Percentiles rank a stretch among this genome's conserved stretches.
Evolutionary conservation across 2,888 invertebrate genomes (phyloP).

Genomic region (Bursaphelenchus okinawaensis): DNA sequence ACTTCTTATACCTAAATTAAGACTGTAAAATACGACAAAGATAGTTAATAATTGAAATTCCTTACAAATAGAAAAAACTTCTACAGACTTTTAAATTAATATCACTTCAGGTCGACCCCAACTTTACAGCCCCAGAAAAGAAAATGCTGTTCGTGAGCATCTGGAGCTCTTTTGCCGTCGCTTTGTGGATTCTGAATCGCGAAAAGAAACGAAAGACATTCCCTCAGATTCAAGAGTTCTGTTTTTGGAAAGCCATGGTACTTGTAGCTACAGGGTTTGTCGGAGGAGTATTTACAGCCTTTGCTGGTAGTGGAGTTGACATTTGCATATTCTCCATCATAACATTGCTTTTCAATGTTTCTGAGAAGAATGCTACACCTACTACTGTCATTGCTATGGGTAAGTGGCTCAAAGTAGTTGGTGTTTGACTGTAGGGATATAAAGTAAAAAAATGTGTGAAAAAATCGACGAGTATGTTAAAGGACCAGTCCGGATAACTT

Average conservation of each 20-base stretch:
- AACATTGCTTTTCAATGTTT: constrained; percentile 45
- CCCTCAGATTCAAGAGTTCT: constrained; percentile 36
- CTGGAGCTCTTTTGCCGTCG: constrained; percentile 56
- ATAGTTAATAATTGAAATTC: no score
- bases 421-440: no score
- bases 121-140: constrained; percentile 47
- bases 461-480: neutral
- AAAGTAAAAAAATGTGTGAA: neutral
- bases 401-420: no score
- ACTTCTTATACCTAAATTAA: no score
- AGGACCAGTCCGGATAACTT: no score
- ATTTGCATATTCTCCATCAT: constrained; percentile 52
- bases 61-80: neutral
- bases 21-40: no score
- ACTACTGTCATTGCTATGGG: constrained; percentile 57
- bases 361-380: constrained; percentile 56
- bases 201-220: constrained; percentile 40
- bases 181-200: constrained; percentile 55
- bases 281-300: constrained; percentile 54
- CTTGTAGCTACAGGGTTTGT: constrained; percentile 50
- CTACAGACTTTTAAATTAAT: constrained; percentile 4
- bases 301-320: constrained; percentile 57
- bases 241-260: constrained; percentile 42
- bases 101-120: constrained; percentile 40
- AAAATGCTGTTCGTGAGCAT: constrained; percentile 58